phyloP scores from a whole-genome alignment of 2,888 invertebrate genomes.

The Uloborus plumipes region DNA sequence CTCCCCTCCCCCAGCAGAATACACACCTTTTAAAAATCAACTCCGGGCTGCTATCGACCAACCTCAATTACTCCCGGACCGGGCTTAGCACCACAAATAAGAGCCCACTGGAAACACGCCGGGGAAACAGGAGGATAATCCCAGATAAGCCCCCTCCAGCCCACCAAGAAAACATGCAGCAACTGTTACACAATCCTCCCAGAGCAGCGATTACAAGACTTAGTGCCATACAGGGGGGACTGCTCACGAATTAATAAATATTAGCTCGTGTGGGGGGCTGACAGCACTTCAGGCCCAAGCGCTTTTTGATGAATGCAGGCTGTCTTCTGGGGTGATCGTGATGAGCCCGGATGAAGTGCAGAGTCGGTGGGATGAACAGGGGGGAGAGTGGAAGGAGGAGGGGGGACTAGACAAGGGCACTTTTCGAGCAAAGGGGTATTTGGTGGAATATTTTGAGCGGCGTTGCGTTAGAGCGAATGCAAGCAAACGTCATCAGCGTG shows the following conservation, averaged over 20 bases:
- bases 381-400: background rate
- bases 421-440: constrained; percentile 8
- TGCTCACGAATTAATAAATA: constrained; percentile 59
- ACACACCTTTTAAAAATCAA: constrained; percentile 6
- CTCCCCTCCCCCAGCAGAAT: background rate
- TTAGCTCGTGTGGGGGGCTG: constrained; percentile 48
- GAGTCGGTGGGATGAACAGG: constrained; percentile 8
- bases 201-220: constrained; percentile 36
- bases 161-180: constrained; percentile 19
- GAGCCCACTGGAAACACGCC: constrained; percentile 10
- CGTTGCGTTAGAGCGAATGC: too few relatives aligned
- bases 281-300: constrained; percentile 39
- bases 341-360: constrained; percentile 57
- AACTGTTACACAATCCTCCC: constrained; percentile 25
- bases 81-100: background rate
- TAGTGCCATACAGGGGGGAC: constrained; percentile 3
- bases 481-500: too few relatives aligned
- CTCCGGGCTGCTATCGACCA: constrained; percentile 19
- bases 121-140: constrained; percentile 47
- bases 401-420: background rate
- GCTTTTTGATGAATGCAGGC: constrained; percentile 60
- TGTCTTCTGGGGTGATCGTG: constrained; percentile 52
- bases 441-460: background rate
- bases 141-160: constrained; percentile 40
- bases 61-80: constrained; percentile 9